phyloP scores from a whole-genome alignment of 2,797 vertebrate genomes.

The Botia kubotai region DNA sequence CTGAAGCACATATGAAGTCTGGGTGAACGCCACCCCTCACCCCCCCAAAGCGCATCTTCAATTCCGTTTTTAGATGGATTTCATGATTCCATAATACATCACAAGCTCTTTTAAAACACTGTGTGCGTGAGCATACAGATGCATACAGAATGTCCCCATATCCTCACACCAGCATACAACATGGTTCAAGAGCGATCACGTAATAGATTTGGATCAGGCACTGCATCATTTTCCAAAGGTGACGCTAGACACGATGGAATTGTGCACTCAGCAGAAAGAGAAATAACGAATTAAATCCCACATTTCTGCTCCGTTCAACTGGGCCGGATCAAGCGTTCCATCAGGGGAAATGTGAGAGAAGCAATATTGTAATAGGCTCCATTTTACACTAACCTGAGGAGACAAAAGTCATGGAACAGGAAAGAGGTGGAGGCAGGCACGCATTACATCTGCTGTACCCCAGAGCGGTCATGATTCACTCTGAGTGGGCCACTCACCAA shows the following conservation, averaged over 20 bases:
- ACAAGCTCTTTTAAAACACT: constrained; percentile 12
- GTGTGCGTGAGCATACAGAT: not conserved
- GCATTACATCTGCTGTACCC: constrained; percentile 26
- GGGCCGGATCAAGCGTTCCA: constrained; percentile 37
- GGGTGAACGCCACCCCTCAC: not conserved
- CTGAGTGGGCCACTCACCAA: constrained; percentile 16
- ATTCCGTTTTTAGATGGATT: not conserved
- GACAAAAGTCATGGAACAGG: constrained; percentile 49
- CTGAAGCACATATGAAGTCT: constrained; percentile 3
- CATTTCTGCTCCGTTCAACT: constrained; percentile 40
- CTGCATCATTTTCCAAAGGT: constrained; percentile 39
- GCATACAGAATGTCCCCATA: not conserved
- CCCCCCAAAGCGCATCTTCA: not conserved
- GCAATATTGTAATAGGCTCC: constrained; percentile 55
- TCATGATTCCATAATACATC: constrained; percentile 3
- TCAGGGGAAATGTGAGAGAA: constrained; percentile 54
- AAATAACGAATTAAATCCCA: constrained; percentile 56
- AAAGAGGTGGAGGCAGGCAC: constrained; percentile 42
- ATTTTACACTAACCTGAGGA: constrained; percentile 54
- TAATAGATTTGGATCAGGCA: constrained; percentile 55
- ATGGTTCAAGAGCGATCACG: constrained; percentile 26
- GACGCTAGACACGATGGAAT: constrained; percentile 25
- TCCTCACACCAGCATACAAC: not conserved
- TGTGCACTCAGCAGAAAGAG: constrained; percentile 51
- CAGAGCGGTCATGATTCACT: constrained; percentile 39